Percentiles rank a stretch among this genome's conserved stretches.
phyloP scores from a whole-genome alignment of 2,113 vertebrate species.

The Salminus brasiliensis region DNA sequence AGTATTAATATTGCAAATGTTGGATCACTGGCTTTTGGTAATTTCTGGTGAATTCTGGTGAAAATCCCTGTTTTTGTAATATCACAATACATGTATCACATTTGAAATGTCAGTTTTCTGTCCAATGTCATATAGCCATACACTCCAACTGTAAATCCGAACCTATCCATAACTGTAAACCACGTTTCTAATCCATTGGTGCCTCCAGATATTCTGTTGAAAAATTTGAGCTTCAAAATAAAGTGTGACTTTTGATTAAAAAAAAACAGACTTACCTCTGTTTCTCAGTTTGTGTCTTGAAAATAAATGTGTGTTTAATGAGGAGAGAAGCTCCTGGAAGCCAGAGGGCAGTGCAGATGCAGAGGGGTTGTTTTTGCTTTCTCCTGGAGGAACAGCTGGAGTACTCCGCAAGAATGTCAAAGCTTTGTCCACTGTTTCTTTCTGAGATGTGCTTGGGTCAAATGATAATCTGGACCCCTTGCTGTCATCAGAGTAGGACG shows the following conservation, averaged over 20 bases:
- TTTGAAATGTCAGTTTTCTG: no score
- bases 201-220: not conserved
- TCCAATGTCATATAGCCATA: no score
- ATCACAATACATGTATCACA: no score
- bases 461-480: slow-evolving; percentile 71
- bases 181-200: no score
- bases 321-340: slow-evolving; percentile 58
- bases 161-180: no score
- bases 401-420: slow-evolving; percentile 62
- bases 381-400: slow-evolving; percentile 68
- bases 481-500: slow-evolving; percentile 68
- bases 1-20: no score
- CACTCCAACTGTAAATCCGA: no score
- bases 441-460: slow-evolving; percentile 67
- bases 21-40: no score
- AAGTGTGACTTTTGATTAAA: not conserved
- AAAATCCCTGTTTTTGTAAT: no score
- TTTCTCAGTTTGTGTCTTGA: slow-evolving; percentile 48
- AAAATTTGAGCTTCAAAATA: not conserved
- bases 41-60: no score
- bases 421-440: slow-evolving; percentile 69
- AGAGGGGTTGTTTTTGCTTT: slow-evolving; percentile 60
- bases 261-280: slow-evolving; percentile 60
- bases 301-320: slow-evolving; percentile 40
- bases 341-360: slow-evolving; percentile 52